Percentiles rank a stretch among this genome's conserved stretches.
Conservation (phyloP, 2,888 invertebrate genomes). For the Leptothorax acervorum region DNA sequence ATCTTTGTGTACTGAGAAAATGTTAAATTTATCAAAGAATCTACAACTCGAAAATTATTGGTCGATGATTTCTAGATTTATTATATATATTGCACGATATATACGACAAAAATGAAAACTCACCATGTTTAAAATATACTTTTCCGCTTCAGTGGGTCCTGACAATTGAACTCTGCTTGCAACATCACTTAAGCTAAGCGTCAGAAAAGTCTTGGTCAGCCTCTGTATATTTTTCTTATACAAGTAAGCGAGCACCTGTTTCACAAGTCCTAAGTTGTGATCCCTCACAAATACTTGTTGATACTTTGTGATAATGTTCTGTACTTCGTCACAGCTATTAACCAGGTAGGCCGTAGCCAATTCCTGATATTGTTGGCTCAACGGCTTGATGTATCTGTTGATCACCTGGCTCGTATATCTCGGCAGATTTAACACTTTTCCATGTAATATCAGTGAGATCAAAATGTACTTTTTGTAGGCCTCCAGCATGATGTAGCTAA, state of each 20-base stretch:
- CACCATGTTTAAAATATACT: slow-evolving; percentile 98
- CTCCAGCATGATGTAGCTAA: slow-evolving; percentile 99
- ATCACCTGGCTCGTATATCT: slow-evolving; percentile 97
- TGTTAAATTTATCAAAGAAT: not conserved
- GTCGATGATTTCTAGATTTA: not conserved
- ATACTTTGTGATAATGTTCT: slow-evolving; percentile 91
- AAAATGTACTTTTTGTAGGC: slow-evolving; percentile 98
- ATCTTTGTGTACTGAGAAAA: too few species aligned
- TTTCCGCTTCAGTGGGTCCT: slow-evolving; percentile 95
- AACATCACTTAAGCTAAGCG: slow-evolving; percentile 95
- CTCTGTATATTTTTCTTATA: slow-evolving; percentile 99
- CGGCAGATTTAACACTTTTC: slow-evolving; percentile 94
- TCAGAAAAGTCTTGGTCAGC: slow-evolving; percentile 97
- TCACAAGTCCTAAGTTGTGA: slow-evolving; percentile 91
- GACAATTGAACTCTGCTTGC: slow-evolving; percentile 95
- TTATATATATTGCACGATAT: too few species aligned
- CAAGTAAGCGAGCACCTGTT: slow-evolving; percentile 94
- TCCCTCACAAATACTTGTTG: slow-evolving; percentile 93
- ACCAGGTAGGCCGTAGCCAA: slow-evolving; percentile 93
- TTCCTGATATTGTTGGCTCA: slow-evolving; percentile 95
- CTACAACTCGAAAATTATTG: not conserved
- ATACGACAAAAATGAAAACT: slow-evolving; percentile 69
- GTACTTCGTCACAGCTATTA: slow-evolving; percentile 91
- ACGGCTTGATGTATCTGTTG: slow-evolving; percentile 92
- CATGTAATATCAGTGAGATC: slow-evolving; percentile 95